Conservation (phyloP, 2,888 invertebrate genomes). For the Sussaba pulchella region DNA sequence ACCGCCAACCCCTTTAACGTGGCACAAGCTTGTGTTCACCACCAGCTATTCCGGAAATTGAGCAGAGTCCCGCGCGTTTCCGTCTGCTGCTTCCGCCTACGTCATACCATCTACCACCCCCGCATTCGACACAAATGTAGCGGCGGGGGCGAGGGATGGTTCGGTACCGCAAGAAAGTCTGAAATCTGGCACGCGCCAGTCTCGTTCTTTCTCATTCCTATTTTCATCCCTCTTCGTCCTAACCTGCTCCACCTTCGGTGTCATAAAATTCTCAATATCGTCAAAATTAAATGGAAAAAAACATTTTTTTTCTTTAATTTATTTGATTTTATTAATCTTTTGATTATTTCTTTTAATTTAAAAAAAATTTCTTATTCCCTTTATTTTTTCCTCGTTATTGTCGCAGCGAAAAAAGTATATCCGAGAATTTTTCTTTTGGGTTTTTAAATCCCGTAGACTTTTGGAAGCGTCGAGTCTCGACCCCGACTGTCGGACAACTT, state of each 20-base stretch:
- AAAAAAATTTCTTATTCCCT: neutral
- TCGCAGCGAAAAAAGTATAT: too few species aligned
- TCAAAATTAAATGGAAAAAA: too few species aligned
- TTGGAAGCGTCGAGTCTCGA: neutral
- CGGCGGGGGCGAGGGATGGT: neutral
- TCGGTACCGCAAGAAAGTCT: slow-evolving; percentile 19
- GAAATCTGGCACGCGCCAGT: slow-evolving; percentile 1
- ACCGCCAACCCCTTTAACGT: slow-evolving; percentile 6
- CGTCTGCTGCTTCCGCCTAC: slow-evolving; percentile 76
- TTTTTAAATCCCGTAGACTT: too few species aligned
- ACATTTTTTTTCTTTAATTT: slow-evolving; percentile 4
- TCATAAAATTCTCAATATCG: slow-evolving; percentile 5
- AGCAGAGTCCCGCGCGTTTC: slow-evolving; percentile 76
- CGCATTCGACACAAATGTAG: neutral
- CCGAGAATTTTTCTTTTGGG: slow-evolving; percentile 13
- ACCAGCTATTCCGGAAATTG: slow-evolving; percentile 76
- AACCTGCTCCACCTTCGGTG: neutral
- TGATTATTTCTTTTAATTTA: too few species aligned
- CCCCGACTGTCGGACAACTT: slow-evolving; percentile 14
- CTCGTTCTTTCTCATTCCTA: slow-evolving; percentile 9
- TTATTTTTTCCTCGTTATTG: neutral
- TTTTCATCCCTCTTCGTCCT: neutral
- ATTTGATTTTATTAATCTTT: neutral
- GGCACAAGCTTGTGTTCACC: slow-evolving; percentile 62
- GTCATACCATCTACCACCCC: slow-evolving; percentile 73